Evolutionary conservation across 2,113 vertebrate genomes (phyloP), one percentile per base, ranked within the genome.

Genomic region (Siniperca knerii): DNA sequence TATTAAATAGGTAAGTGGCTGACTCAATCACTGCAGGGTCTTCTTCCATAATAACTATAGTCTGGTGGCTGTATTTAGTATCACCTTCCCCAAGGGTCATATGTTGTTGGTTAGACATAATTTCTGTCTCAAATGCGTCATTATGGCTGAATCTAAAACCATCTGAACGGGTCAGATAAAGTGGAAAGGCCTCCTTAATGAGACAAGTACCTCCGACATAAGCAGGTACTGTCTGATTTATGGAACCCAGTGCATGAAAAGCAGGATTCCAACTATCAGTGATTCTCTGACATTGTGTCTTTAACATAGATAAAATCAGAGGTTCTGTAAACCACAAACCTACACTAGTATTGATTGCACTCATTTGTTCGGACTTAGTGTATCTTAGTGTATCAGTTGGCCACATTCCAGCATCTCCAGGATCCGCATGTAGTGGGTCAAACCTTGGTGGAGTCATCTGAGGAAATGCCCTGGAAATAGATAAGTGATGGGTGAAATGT

Each of bases 41-140:
- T 3, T 92, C 70, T 46, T 92, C 90, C 87, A 94, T 90, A 2
- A 91, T 85, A 23, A 94, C 68, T 60, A 95, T 88, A 10, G 8
- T 79, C 62, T 91, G 90, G 40, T 89, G 85, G 37, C 44, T 83
- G 58, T 46, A 61, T 62, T 37, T 33, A 1, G 54, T 67, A 25
- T 52, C 33, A 40, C 15, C 35, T 0, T 76, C 55, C 29, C 52
- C 44, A 40, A 23, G 10, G 50, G 0, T 61, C 62, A 79, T 13
- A 61, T 69, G 4, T 33, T 35, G 70, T 67, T 62, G 68, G 23
- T 68, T 48, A 72, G 35, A 61, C 15, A 58, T 35, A 0, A 10
- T 70, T 48, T 48, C 8, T 65, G 55, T 76, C 44, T 87, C 2
- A 20, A 35, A 2, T 61, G n/a, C 20, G 16, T 73, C 52, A 52